phyloP scores from a whole-genome alignment of 2,797 vertebrate species.

The Anabacerthia variegaticeps region DNA sequence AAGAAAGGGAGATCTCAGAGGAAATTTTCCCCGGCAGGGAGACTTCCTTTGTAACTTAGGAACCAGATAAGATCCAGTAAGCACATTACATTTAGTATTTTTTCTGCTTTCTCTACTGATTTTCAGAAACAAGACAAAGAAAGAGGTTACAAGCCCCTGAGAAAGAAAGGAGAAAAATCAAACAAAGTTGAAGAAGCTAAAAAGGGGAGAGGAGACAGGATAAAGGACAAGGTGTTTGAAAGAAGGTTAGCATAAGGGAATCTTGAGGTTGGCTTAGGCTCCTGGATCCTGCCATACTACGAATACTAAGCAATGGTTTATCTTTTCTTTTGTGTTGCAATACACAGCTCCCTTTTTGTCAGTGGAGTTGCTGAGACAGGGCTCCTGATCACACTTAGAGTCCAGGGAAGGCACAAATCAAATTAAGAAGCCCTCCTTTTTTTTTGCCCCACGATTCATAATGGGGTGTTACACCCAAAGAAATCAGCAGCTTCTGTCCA shows the following conservation, averaged over 20 bases:
- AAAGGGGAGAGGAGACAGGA: neutral
- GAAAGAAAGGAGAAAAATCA: neutral
- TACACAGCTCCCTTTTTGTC: neutral
- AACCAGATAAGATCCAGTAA: neutral
- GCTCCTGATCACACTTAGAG: neutral
- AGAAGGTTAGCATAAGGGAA: neutral
- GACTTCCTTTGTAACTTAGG: neutral
- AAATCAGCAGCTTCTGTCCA: neutral
- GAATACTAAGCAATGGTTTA: neutral
- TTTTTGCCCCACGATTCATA: neutral
- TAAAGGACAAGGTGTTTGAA: neutral
- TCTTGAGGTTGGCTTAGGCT: neutral
- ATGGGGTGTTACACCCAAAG: too few relatives aligned
- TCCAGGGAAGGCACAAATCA: rapidly evolving
- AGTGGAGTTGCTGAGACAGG: neutral
- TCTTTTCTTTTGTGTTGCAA: neutral
- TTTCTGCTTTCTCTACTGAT: neutral
- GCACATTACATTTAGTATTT: neutral
- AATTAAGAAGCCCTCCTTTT: neutral
- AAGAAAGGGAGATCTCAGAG: neutral
- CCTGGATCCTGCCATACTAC: neutral
- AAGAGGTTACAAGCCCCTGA: neutral
- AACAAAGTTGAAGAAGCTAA: neutral
- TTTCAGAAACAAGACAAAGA: neutral
- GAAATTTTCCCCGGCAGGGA: neutral